Conservation (phyloP, 2,113 vertebrate genomes). For the Mobula birostris region DNA sequence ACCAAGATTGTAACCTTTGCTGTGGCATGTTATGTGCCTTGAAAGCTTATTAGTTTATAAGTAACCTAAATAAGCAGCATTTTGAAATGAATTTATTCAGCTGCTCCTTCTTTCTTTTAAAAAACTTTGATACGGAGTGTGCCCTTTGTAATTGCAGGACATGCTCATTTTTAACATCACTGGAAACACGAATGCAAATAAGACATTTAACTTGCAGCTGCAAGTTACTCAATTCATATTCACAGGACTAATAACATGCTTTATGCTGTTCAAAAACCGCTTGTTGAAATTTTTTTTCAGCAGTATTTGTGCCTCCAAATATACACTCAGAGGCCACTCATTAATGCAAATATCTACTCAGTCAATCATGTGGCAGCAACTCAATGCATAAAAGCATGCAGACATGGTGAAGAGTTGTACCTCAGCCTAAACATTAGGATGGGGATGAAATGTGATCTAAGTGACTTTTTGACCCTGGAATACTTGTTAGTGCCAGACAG, state of each 20-base stretch:
- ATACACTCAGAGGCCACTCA: too few species aligned
- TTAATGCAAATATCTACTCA: too few species aligned
- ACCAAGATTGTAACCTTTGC: neutral
- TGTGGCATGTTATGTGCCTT: neutral
- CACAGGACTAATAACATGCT: neutral
- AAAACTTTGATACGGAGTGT: neutral
- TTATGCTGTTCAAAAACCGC: neutral
- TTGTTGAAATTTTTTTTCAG: neutral
- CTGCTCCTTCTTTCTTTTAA: too few species aligned
- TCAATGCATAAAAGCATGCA: too few species aligned
- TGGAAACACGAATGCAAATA: neutral
- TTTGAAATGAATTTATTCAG: neutral
- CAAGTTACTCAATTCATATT: neutral
- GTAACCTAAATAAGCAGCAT: slow-evolving; percentile 14
- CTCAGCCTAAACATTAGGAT: too few species aligned
- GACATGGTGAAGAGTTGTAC: too few species aligned
- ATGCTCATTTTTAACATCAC: neutral
- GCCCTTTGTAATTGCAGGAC: neutral
- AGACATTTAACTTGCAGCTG: neutral
- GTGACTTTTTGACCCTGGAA: too few species aligned
- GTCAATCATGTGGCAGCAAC: too few species aligned
- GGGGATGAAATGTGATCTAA: too few species aligned
- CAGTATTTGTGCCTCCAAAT: neutral
- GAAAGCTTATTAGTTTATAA: slow-evolving; percentile 29
- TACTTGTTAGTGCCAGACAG: too few species aligned